Conservation (phyloP, 1,140 invertebrate genomes). For the Brachionus rotundiformis region DNA sequence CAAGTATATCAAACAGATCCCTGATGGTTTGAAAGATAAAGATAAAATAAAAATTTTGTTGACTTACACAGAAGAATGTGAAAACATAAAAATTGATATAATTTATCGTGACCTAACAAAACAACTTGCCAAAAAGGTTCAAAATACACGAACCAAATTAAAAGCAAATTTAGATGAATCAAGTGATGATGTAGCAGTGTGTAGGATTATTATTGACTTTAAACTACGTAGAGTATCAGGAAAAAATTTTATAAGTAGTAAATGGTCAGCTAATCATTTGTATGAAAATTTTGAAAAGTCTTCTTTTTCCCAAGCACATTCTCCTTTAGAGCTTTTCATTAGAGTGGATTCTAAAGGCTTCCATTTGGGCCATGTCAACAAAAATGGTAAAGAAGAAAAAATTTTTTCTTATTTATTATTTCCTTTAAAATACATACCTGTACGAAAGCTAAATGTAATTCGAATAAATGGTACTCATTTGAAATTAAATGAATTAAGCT, state of each 20-base stretch:
- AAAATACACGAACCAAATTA: too few species aligned
- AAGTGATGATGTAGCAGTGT: conserved; percentile 53
- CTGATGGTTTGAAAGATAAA: conserved; percentile 51
- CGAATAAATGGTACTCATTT: background rate
- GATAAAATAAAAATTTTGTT: conserved; percentile 1
- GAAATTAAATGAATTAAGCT: conserved; percentile 15
- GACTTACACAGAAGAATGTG: background rate
- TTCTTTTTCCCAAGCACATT: background rate
- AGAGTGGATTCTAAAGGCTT: background rate
- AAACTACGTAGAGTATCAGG: background rate
- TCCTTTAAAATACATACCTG: background rate
- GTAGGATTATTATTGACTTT: conserved; percentile 24
- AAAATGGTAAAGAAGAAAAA: background rate
- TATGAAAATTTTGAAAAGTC: background rate
- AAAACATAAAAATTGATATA: conserved; percentile 51
- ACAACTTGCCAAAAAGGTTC: too few species aligned
- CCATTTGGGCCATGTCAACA: background rate
- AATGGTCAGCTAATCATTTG: background rate
- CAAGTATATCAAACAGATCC: conserved; percentile 33
- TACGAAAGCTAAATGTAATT: background rate
- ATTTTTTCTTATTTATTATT: background rate
- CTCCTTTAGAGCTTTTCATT: background rate
- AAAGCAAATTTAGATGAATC: too few species aligned
- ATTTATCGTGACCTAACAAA: conserved; percentile 55
- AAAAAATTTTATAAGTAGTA: conserved; percentile 5